Base-by-base conservation (phyloP, 2,888 invertebrate genomes). In the Euproctis similis region DNA sequence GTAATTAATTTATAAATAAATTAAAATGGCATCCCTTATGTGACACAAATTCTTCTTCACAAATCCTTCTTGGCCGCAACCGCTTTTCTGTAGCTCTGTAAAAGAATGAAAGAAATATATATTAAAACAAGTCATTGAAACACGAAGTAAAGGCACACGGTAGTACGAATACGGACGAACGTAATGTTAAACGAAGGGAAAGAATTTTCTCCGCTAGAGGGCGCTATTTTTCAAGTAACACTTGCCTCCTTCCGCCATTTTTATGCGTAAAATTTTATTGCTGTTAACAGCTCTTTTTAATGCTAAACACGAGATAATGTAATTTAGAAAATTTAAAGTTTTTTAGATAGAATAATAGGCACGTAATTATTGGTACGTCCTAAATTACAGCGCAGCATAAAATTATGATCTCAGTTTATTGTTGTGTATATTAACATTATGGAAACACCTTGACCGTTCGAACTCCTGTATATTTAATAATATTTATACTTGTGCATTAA, bases 81-180 rank as follows among this genome's bases (percentile, higher is more conserved):
- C 58, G 64, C 60, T 39, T 60, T 69, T 26, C 60, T 64, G 55
- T 77, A 78, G 28, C 76, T 80, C 80, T 80, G 78, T 4, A 34
- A 46, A 24, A 1, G 12, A 13, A 34, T 19, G 11, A 4, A 9
- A 8, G 5, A 8, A 13, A 23, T 8, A 23, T 23, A 12, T 12
- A n/a, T n/a, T 12, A 10, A n/a, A 23, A 23, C n/a, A 7, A 10
- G 2, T 21, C 4, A 21, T n/a, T n/a, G 8, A 19, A 4, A n/a
- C 8, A 8, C 8, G 2, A 8, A 8, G 8, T 8, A 4, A 4
- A n/a, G n/a, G n/a, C n/a, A n/a, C n/a, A n/a, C n/a, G n/a, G n/a
- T n/a, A n/a, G n/a, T n/a, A n/a, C n/a, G n/a, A n/a, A n/a, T n/a
- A n/a, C n/a, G n/a, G n/a, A n/a, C n/a, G n/a, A n/a, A n/a, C n/a